These are phyloP conservation scores for Hemaris fuciformis DNA, from an alignment of 2,888 invertebrate genomes.

Conservation along the genomic window DNA sequence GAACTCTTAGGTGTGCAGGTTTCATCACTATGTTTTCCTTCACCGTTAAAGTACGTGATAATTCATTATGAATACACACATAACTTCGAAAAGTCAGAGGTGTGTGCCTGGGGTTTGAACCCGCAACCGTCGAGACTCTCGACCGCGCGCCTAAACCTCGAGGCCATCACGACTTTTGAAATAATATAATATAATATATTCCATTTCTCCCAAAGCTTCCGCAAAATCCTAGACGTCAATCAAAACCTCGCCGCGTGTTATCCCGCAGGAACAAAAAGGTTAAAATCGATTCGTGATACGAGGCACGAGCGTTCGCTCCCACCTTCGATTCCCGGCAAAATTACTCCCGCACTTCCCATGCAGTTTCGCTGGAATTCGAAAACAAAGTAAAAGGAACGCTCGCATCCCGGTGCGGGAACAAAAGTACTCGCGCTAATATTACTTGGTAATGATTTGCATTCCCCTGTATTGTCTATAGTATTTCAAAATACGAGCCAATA, in stretches of 20 bases:
- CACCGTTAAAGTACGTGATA: too few relatives aligned
- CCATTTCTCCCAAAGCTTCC: neutral
- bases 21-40: too few relatives aligned
- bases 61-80: too few relatives aligned
- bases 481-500: neutral
- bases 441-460: neutral
- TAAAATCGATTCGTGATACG: constrained; percentile 42
- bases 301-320: constrained; percentile 55
- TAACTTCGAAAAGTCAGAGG: too few relatives aligned
- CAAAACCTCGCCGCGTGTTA: neutral
- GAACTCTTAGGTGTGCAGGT: too few relatives aligned
- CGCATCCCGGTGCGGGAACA: neutral
- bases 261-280: neutral
- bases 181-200: too few relatives aligned
- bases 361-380: constrained; percentile 9
- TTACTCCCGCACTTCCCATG: constrained; percentile 31
- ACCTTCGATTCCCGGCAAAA: constrained; percentile 52
- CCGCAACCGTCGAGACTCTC: too few relatives aligned
- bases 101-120: too few relatives aligned
- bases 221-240: neutral
- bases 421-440: neutral
- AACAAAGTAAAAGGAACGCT: neutral
- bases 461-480: neutral
- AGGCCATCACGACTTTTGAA: too few relatives aligned
- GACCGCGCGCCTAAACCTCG: too few relatives aligned